A percentile compares a stretch with the other conserved stretches of the same genome.
These are phyloP conservation scores for Leptinotarsa undecemlineata DNA, from an alignment of 1,140 invertebrate genomes.

Conservation along the genomic window DNA sequence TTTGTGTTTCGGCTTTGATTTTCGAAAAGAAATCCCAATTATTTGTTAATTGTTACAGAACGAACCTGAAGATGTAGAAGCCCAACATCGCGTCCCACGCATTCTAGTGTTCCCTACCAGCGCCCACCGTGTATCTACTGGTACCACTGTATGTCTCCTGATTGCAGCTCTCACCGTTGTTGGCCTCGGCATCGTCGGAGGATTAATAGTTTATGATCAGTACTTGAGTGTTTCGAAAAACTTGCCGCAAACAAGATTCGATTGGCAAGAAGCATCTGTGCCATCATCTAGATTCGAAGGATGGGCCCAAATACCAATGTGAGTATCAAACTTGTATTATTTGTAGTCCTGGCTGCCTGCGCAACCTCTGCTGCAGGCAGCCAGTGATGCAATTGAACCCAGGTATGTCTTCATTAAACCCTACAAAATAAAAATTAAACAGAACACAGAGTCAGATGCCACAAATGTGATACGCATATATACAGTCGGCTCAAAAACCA, in stretches of 20 bases:
- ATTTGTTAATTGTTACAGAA: slow-evolving; percentile 24
- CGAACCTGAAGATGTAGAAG: slow-evolving; percentile 49
- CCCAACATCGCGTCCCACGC: slow-evolving; percentile 40
- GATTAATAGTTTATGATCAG: slow-evolving; percentile 77
- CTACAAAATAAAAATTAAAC: no score
- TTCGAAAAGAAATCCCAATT: not conserved
- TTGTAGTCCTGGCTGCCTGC: no score
- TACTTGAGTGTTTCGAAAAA: slow-evolving; percentile 65
- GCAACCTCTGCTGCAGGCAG: no score
- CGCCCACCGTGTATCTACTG: slow-evolving; percentile 61
- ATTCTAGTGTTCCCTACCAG: slow-evolving; percentile 58
- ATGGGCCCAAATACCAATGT: slow-evolving; percentile 38
- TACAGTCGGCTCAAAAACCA: no score
- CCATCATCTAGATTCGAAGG: slow-evolving; percentile 28
- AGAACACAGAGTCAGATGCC: no score
- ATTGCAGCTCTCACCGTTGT: slow-evolving; percentile 73
- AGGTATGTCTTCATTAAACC: no score
- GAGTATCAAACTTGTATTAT: slow-evolving; percentile 17
- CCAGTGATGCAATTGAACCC: no score
- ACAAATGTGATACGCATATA: no score
- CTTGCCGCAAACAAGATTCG: not conserved
- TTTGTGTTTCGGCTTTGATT: no score
- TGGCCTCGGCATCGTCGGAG: slow-evolving; percentile 74
- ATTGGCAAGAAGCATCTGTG: not conserved
- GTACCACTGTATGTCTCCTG: slow-evolving; percentile 72